Percentiles rank a stretch among this genome's conserved stretches.
Evolutionary conservation across 2,888 invertebrate genomes (phyloP).

Genomic region (Sialis fuliginosa): DNA sequence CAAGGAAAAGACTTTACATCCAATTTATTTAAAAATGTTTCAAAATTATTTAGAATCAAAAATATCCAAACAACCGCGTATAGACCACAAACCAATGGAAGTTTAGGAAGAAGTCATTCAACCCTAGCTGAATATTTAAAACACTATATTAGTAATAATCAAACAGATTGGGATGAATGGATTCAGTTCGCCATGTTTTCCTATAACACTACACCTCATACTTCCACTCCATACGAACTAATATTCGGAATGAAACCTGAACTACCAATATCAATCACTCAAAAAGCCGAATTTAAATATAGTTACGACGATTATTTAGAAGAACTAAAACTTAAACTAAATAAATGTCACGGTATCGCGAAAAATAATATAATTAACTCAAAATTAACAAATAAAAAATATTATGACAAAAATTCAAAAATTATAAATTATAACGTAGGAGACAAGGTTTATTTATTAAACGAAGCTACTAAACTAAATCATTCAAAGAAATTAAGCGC

Average conservation of each 20-base stretch:
- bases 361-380: background rate
- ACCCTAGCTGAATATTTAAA: background rate
- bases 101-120: background rate
- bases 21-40: background rate
- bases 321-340: background rate
- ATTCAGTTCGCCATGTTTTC: background rate
- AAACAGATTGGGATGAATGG: background rate
- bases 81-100: background rate
- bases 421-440: background rate
- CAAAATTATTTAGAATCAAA: background rate
- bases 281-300: background rate
- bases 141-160: background rate
- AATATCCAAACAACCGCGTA: background rate
- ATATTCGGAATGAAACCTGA: background rate
- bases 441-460: background rate
- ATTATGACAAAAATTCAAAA: background rate
- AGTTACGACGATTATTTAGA: background rate
- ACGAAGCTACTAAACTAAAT: background rate
- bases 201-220: background rate
- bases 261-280: background rate
- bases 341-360: background rate
- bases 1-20: background rate
- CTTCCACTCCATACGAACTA: background rate
- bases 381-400: background rate
- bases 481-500: background rate